Conservation (phyloP, 2,797 vertebrate genomes). For the Sitta carolinensis region DNA sequence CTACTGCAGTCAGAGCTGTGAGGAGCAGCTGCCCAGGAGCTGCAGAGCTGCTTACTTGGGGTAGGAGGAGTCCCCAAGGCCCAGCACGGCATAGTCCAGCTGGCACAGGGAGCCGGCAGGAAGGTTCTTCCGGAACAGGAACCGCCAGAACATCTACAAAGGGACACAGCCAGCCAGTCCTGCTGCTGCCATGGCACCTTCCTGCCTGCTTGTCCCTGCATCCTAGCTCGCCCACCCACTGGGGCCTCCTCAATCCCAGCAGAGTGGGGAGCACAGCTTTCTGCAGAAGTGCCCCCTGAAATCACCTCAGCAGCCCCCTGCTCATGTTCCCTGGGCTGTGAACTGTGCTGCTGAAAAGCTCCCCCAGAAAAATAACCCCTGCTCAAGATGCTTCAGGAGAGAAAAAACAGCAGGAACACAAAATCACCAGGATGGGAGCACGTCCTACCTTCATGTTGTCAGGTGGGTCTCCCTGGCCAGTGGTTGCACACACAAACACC, state of each 20-base stretch:
- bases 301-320: background rate
- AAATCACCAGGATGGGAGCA: background rate
- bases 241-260: background rate
- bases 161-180: background rate
- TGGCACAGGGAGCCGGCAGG: constrained; percentile 82
- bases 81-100: constrained; percentile 89
- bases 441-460: constrained; percentile 94
- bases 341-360: background rate
- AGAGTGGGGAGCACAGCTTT: accelerated
- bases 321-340: accelerated
- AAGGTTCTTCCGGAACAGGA: constrained; percentile 90
- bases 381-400: background rate
- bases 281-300: background rate
- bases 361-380: background rate
- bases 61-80: constrained; percentile 95
- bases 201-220: background rate
- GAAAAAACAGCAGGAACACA: background rate
- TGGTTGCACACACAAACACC: constrained; percentile 92
- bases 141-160: constrained; percentile 90
- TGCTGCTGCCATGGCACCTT: background rate
- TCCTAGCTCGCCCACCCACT: accelerated
- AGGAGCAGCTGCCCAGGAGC: background rate
- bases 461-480: constrained; percentile 93
- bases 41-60: constrained; percentile 80
- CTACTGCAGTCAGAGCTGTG: background rate